Evolutionary conservation across 1,140 invertebrate genomes (phyloP), one percentile per base, ranked within the genome.

Genomic region (Triops cancriformis): DNA sequence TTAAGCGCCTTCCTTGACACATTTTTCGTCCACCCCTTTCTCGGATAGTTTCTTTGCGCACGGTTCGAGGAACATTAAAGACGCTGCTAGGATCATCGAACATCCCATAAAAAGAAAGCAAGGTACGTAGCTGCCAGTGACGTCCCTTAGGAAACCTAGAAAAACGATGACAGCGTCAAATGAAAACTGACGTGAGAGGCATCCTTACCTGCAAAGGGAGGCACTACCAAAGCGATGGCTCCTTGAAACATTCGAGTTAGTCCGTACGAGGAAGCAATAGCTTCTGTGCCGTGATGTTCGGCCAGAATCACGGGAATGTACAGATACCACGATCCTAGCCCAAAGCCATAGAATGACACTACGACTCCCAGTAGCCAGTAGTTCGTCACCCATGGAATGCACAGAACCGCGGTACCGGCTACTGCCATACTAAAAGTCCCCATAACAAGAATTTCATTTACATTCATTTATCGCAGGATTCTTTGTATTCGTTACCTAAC

Each of bases 91-190:
- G 0, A 91, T 87, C 91, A 92, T 92, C 80, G 90, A 91, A 5
- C 90, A 89, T 14, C 91, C 91, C 90, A 92, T 92, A 79, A 90
- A 91, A 79, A 91, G 88, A 83, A 91, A 92, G 82, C 89, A 90
- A 79, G 89, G 87, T 0, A 87, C 87, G 81, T 91, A 92, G 75
- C 89, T 89, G 18, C 90, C 90, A 0, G 90, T 91, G 0, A 90
- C 85, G 82, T 91, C 91, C 10, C 89, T 85, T 26, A 91, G 79
- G 26, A 89, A 87, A 26, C 90, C 89, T 37, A 37, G 31, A 37
- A 37, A 37, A 37, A 37, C 7, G 31, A 37, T 37, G 7, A 37
- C 31, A 4, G 7, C 7, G 7, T 37, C 2, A 37, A 37, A 37
- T 7, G n/a, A 37, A 7, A 37, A 37, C 7, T 37, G 31, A 37